phyloP scores from a whole-genome alignment of 2,113 vertebrate species.

The Cheilinus undulatus region DNA sequence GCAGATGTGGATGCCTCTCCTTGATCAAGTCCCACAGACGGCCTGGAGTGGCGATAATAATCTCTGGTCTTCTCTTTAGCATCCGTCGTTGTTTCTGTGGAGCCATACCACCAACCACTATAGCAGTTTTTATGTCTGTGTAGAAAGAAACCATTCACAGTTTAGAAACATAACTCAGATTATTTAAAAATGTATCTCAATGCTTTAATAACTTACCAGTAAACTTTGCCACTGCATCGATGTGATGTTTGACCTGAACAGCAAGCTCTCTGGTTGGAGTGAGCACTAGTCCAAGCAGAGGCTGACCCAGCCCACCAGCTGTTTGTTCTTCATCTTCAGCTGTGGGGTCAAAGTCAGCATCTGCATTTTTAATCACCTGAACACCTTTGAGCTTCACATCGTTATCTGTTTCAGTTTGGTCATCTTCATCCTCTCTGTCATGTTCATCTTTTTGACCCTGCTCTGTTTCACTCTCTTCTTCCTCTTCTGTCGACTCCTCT shows the following conservation, averaged over 20 bases:
- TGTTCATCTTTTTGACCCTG: conserved; percentile 31
- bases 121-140: conserved; percentile 92
- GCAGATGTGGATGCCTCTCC: conserved; percentile 91
- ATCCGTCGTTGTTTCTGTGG: conserved; percentile 92
- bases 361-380: conserved; percentile 65
- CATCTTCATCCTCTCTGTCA: conserved; percentile 44
- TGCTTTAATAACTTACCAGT: conserved; percentile 83
- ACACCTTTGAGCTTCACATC: conserved; percentile 61
- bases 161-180: background rate
- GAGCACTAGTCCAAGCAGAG: conserved; percentile 93
- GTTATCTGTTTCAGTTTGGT: conserved; percentile 8
- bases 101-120: conserved; percentile 96
- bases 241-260: conserved; percentile 95
- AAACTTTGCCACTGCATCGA: conserved; percentile 92
- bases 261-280: conserved; percentile 97
- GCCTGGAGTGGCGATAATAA: conserved; percentile 94
- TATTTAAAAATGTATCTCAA: background rate
- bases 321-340: background rate
- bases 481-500: conserved; percentile 12
- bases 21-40: conserved; percentile 95
- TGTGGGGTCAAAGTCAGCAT: conserved; percentile 37
- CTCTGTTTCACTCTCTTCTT: conserved; percentile 1
- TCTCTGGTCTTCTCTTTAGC: conserved; percentile 90
- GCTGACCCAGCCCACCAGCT: conserved; percentile 59
- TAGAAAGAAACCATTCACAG: conserved; percentile 26